Evolutionary conservation across 2,888 invertebrate species (phyloP).

Genomic region (Asteroscopus sphinx): DNA sequence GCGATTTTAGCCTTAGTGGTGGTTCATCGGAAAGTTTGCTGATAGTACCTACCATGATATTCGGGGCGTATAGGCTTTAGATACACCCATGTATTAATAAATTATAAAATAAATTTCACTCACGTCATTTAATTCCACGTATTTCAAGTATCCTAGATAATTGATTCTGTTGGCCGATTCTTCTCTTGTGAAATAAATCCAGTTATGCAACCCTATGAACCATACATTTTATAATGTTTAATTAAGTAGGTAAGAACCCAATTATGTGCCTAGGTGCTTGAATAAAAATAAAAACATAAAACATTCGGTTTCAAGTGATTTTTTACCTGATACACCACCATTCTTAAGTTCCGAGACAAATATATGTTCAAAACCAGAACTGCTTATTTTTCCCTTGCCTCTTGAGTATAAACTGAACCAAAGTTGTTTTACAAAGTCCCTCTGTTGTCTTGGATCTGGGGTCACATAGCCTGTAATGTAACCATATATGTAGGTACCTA

Average conservation of each 20-base stretch:
- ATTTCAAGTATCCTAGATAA: constrained; percentile 94
- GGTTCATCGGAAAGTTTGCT: no score
- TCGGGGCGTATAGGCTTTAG: no score
- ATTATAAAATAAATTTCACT: constrained; percentile 64
- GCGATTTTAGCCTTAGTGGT: no score
- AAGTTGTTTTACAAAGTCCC: constrained; percentile 92
- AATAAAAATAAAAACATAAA: neutral
- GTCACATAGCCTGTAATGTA: constrained; percentile 88
- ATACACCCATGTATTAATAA: no score
- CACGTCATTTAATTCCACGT: constrained; percentile 92
- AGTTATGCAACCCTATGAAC: constrained; percentile 94
- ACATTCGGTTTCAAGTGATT: no score
- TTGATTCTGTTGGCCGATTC: constrained; percentile 93
- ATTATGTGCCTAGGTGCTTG: no score
- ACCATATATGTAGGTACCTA: no score
- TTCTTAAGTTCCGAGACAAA: constrained; percentile 96
- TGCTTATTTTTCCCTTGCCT: constrained; percentile 94
- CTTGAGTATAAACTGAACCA: constrained; percentile 96
- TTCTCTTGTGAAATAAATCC: constrained; percentile 95
- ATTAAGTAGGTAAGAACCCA: no score
- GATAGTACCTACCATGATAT: no score
- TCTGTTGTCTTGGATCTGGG: constrained; percentile 92
- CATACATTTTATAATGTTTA: neutral
- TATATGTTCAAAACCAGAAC: constrained; percentile 97
- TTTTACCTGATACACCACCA: constrained; percentile 91